Conservation (phyloP, 92 coral and sea anemone genomes). For the Umimayanthus kanabou region DNA sequence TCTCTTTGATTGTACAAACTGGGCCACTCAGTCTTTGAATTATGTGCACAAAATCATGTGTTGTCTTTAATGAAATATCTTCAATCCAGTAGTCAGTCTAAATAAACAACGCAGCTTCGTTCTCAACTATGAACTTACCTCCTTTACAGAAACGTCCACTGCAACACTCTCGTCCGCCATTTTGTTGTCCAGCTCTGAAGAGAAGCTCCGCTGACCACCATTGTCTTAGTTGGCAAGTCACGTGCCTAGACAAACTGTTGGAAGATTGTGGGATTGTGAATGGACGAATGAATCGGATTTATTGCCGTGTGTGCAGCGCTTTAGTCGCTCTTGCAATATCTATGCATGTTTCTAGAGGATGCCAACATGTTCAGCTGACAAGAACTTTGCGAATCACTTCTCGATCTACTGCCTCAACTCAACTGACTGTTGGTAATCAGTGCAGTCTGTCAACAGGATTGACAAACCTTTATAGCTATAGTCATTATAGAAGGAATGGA, state of each 20-base stretch:
- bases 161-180: slow-evolving; percentile 31
- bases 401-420: background rate
- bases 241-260: background rate
- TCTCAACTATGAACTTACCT: background rate
- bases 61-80: too few species aligned
- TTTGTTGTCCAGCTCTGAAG: slow-evolving; percentile 1
- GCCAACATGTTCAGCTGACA: background rate
- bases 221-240: background rate
- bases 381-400: background rate
- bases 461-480: too few species aligned
- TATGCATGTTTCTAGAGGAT: background rate
- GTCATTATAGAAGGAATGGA: background rate
- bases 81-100: background rate
- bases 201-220: slow-evolving; percentile 10
- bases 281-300: background rate
- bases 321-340: too few species aligned
- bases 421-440: background rate
- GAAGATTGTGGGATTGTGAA: background rate
- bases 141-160: background rate
- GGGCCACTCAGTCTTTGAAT: too few species aligned
- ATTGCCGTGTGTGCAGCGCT: background rate
- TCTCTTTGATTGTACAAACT: too few species aligned
- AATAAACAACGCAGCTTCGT: background rate
- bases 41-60: too few species aligned
- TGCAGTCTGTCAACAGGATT: background rate